A percentile compares a stretch with the other conserved stretches of the same genome.
phyloP scores from a whole-genome alignment of 2,888 invertebrate genomes.

The Scrobipalpa atriplicella region DNA sequence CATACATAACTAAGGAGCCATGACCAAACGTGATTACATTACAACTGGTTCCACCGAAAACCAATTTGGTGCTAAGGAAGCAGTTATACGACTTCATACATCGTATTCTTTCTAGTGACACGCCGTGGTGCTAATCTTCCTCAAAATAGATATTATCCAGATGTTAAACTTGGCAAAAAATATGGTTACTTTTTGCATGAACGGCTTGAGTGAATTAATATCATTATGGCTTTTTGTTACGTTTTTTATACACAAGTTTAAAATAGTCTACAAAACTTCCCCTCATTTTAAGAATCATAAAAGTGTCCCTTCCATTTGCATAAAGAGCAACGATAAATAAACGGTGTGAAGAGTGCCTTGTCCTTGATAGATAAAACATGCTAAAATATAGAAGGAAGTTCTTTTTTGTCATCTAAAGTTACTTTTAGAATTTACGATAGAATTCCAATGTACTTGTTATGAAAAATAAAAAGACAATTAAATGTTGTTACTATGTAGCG shows the following conservation, averaged over 20 bases:
- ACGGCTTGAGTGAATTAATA: not conserved
- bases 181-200: not conserved
- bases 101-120: slow-evolving; percentile 43
- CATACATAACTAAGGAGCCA: slow-evolving; percentile 20
- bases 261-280: not conserved
- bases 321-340: not conserved
- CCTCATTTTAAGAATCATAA: not conserved
- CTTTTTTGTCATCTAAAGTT: not conserved
- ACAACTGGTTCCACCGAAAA: slow-evolving; percentile 15
- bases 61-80: not conserved
- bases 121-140: not conserved
- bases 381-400: not conserved
- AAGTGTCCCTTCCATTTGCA: not conserved
- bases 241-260: not conserved
- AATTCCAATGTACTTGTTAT: not conserved
- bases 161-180: not conserved
- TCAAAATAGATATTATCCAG: not conserved
- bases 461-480: not conserved
- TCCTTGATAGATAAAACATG: not conserved
- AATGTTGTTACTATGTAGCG: slow-evolving; percentile 36
- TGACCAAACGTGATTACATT: slow-evolving; percentile 11
- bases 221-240: not conserved
- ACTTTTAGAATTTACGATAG: not conserved
- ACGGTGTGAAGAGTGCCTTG: not conserved
- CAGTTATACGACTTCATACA: slow-evolving; percentile 2